phyloP scores from a whole-genome alignment of 2,113 vertebrate genomes.

The Sturnira hondurensis region DNA sequence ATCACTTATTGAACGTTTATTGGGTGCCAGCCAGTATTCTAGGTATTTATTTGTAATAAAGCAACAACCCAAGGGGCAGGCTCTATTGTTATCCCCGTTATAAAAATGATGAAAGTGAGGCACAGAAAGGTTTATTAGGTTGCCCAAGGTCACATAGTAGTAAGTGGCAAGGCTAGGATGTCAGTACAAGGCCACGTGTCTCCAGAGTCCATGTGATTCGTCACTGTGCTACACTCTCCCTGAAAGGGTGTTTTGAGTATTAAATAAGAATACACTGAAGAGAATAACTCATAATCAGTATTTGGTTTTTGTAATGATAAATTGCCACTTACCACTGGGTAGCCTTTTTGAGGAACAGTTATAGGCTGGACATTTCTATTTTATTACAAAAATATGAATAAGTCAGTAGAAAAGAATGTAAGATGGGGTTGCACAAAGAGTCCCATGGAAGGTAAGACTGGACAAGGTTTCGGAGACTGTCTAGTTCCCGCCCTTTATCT shows the following conservation, averaged over 20 bases:
- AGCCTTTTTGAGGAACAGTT: background rate
- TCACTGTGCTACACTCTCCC: background rate
- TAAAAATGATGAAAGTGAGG: background rate
- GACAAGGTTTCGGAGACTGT: background rate
- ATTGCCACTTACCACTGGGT: background rate
- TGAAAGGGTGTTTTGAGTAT: background rate
- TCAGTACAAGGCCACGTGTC: background rate
- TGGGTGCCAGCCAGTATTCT: too few species aligned
- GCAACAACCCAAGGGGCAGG: background rate
- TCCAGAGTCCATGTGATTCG: background rate
- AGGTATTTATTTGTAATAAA: background rate
- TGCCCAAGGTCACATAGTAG: background rate
- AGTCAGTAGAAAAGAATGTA: background rate
- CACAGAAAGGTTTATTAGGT: background rate
- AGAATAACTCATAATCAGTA: background rate
- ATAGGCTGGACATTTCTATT: background rate
- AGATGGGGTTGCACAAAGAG: background rate
- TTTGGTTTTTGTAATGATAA: background rate
- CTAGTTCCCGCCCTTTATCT: background rate
- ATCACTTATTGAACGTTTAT: background rate
- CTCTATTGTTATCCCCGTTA: accelerated
- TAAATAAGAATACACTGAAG: background rate
- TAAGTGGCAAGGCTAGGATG: background rate
- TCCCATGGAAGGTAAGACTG: background rate
- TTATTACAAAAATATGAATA: background rate